These are phyloP conservation scores for Bombus vancouverensis DNA, from an alignment of 1,140 invertebrate species.

Conservation along the genomic window DNA sequence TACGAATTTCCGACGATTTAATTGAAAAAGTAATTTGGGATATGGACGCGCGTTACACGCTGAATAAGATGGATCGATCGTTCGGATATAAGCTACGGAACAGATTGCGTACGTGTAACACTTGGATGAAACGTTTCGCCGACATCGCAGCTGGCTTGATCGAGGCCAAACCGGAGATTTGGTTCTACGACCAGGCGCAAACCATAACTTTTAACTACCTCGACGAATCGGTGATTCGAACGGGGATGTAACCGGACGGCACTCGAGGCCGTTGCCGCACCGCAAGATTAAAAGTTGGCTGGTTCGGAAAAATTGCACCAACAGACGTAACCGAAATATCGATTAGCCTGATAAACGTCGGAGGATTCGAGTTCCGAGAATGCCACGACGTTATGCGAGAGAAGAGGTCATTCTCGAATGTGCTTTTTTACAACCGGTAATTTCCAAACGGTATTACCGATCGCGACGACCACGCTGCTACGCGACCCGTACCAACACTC, in stretches of 20 bases:
- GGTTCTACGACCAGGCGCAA: neutral
- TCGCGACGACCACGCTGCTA: neutral
- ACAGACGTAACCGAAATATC: neutral
- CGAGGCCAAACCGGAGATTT: neutral
- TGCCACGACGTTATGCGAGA: neutral
- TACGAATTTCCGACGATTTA: neutral
- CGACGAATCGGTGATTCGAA: slow-evolving; percentile 9
- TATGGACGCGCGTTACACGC: neutral
- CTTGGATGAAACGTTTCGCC: neutral
- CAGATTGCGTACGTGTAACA: neutral
- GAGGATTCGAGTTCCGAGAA: neutral
- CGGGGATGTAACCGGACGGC: neutral
- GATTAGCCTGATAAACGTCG: neutral
- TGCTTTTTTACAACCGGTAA: neutral
- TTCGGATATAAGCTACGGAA: neutral
- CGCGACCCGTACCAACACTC: neutral
- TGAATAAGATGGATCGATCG: neutral
- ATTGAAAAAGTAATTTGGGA: neutral
- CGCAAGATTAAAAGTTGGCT: neutral
- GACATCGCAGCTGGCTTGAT: neutral
- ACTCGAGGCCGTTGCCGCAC: neutral
- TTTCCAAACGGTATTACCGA: neutral
- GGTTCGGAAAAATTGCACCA: neutral
- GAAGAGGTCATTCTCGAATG: neutral
- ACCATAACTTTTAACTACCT: slow-evolving; percentile 9